Percentiles rank a stretch among this genome's conserved stretches.
Conservation (phyloP, 2,113 vertebrate genomes). For the Pachypanchax playfairii region DNA sequence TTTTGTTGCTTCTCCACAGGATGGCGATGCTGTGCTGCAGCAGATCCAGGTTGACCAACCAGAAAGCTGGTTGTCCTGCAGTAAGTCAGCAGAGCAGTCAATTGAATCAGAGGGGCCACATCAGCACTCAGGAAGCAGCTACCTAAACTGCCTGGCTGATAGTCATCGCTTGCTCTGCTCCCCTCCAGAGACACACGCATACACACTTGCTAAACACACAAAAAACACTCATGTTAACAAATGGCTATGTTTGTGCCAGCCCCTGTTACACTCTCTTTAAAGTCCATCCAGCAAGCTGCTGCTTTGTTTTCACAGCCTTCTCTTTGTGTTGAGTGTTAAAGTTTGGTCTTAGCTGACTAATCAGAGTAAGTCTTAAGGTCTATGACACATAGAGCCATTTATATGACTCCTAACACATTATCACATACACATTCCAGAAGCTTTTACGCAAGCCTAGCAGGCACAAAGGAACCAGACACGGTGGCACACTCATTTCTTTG, state of each 20-base stretch:
- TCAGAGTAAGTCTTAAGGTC: constrained; percentile 8
- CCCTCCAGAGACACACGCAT: constrained; percentile 19
- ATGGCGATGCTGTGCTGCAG: constrained; percentile 65
- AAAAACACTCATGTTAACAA: constrained; percentile 29
- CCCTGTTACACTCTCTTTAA: constrained; percentile 56
- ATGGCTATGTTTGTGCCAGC: constrained; percentile 35
- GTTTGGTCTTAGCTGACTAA: constrained; percentile 11
- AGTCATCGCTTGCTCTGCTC: constrained; percentile 52
- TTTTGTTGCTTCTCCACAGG: constrained; percentile 59
- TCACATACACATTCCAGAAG: constrained; percentile 14
- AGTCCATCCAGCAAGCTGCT: constrained; percentile 34
- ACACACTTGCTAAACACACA: constrained; percentile 25
- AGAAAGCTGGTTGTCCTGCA: constrained; percentile 36
- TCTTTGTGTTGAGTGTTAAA: constrained; percentile 19
- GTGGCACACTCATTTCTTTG: constrained; percentile 20
- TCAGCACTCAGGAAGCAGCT: constrained; percentile 73
- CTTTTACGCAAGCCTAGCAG: constrained; percentile 8
- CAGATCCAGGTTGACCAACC: constrained; percentile 44
- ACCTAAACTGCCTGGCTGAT: constrained; percentile 65
- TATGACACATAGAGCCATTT: constrained; percentile 20
- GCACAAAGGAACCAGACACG: constrained; percentile 31
- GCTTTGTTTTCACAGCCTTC: constrained; percentile 4
- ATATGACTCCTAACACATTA: constrained; percentile 19
- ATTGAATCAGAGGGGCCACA: constrained; percentile 61
- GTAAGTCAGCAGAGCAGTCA: constrained; percentile 53